A percentile compares a stretch with the other conserved stretches of the same genome.
Evolutionary conservation across 1,140 invertebrate species (phyloP).

Genomic region (Drosophila sproati): DNA sequence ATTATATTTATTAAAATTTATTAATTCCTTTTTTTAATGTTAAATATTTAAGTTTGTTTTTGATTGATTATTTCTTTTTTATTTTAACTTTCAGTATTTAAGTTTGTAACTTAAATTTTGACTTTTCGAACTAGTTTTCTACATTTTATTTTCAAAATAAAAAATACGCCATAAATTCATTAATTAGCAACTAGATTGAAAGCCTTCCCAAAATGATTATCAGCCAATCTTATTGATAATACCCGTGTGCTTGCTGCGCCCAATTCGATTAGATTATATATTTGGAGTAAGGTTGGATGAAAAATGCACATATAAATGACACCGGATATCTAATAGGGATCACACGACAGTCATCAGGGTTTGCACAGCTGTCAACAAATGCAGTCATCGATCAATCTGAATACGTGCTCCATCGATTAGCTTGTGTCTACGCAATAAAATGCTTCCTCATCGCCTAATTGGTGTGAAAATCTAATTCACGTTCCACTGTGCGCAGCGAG

Average conservation of each 20-base stretch:
- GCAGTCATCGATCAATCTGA: conserved; percentile 37
- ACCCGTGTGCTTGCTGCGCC: not conserved
- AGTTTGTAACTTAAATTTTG: too few relatives aligned
- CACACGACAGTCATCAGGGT: conserved; percentile 53
- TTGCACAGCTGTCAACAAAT: conserved; percentile 56
- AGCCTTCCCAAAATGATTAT: conserved; percentile 5
- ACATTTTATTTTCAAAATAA: too few relatives aligned
- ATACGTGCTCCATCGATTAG: conserved; percentile 66
- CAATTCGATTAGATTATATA: not conserved
- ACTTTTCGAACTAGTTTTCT: too few relatives aligned
- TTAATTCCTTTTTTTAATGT: too few relatives aligned
- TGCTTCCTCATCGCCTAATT: conserved; percentile 78
- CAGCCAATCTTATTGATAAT: not conserved
- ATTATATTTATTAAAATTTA: too few relatives aligned
- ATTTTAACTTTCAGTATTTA: too few relatives aligned
- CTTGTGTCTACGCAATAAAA: conserved; percentile 31
- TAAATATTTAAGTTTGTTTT: too few relatives aligned
- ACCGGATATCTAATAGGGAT: conserved; percentile 49
- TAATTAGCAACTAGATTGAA: not conserved
- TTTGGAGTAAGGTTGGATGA: not conserved
- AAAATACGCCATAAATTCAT: too few relatives aligned
- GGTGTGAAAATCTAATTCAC: conserved; percentile 62
- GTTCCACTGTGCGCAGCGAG: conserved; percentile 63
- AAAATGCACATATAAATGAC: conserved; percentile 3
- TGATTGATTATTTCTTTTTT: too few relatives aligned